Evolutionary conservation across 2,113 vertebrate species (phyloP).

Genomic region (Colistium nudipinnis): DNA sequence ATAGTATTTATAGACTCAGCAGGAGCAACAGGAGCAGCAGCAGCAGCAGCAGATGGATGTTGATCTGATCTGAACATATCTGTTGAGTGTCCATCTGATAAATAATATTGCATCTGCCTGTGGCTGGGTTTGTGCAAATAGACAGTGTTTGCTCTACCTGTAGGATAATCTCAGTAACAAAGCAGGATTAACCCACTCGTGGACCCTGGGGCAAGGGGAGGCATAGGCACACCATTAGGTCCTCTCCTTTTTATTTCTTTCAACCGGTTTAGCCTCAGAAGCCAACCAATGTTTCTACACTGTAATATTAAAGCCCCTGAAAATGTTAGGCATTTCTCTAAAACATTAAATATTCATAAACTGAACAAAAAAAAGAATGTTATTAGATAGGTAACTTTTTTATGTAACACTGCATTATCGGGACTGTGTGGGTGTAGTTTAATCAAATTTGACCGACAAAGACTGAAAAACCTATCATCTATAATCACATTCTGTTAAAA

Average conservation of each 20-base stretch:
- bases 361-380: not conserved
- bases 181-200: not conserved
- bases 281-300: not conserved
- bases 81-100: conserved; percentile 28
- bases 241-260: not conserved
- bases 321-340: not conserved
- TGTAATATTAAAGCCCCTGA: not conserved
- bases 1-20: conserved; percentile 43
- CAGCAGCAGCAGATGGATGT: conserved; percentile 24
- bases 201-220: not conserved
- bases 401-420: not conserved
- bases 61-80: too few relatives aligned
- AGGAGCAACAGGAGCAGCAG: conserved; percentile 23
- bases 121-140: conserved; percentile 18
- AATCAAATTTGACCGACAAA: not conserved
- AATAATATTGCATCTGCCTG: conserved; percentile 38
- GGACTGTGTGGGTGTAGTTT: not conserved
- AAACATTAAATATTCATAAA: not conserved
- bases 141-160: conserved; percentile 21
- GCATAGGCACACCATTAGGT: not conserved
- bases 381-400: too few relatives aligned
- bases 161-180: conserved; percentile 17
- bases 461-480: not conserved
- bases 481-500: not conserved
- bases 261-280: not conserved